Base-by-base conservation (phyloP, 2,113 vertebrate species). In the Chrysochloris asiatica region DNA sequence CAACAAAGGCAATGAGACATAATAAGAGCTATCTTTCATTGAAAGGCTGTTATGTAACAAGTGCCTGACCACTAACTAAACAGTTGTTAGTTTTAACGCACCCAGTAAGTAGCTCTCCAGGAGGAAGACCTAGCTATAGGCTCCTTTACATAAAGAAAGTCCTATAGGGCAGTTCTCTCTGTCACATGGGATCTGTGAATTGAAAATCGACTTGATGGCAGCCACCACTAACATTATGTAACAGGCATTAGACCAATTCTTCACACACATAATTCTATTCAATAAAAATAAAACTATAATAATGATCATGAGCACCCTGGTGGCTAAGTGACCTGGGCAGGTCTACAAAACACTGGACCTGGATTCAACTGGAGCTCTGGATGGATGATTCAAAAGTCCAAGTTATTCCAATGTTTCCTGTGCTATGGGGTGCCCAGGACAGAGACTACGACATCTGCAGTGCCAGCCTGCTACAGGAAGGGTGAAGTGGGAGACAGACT, bases 401-500 rank as follows among this genome's bases (percentile, higher is more conserved):
- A 0, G 1, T 2, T 24, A 5, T 45, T 41, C 36, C 41, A 52
- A 26, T 56, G 19, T 43, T 41, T 21, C 8, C 52, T 26, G 50
- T 36, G 45, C 21, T 8, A 1, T 5, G 16, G n/a, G n/a, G n/a
- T n/a, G n/a, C n/a, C n/a, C n/a, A n/a, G n/a, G n/a, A n/a, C n/a
- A n/a, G n/a, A n/a, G n/a, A n/a, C n/a, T n/a, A n/a, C n/a, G n/a
- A n/a, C n/a, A n/a, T n/a, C n/a, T n/a, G n/a, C n/a, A 93, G 65
- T 28, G 1, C 2, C 0, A 0, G 47, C 22, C 17, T 4, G 41
- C n/a, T 0, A 3, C 26, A 26, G 5, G 3, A 61, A 19, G 8
- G 54, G 76, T 28, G 52, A 59, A 22, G 8, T 3, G 11, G 36
- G 77, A 30, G n/a, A 8, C 38, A 71, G 54, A 33, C 28, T 9